Evolutionary conservation across 2,888 invertebrate species (phyloP).

Genomic region (Caenorhabditis virilis): DNA sequence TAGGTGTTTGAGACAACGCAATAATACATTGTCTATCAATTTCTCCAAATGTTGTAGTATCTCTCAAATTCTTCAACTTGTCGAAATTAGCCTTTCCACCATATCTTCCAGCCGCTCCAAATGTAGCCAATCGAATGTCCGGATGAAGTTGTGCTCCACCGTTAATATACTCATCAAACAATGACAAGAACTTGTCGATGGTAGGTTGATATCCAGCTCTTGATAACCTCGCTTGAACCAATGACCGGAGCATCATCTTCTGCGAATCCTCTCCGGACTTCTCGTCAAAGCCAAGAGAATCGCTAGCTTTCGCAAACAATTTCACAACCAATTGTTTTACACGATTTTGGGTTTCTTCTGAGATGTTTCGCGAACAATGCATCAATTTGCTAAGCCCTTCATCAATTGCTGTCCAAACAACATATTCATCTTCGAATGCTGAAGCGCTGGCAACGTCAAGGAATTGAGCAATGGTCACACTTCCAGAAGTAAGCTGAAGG

Average conservation of each 20-base stretch:
- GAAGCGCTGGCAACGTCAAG: slow-evolving; percentile 81
- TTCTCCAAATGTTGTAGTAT: slow-evolving; percentile 57
- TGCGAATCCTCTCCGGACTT: slow-evolving; percentile 53
- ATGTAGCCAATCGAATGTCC: slow-evolving; percentile 53
- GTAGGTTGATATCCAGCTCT: slow-evolving; percentile 58
- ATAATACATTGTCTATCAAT: slow-evolving; percentile 54
- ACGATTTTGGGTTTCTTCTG: slow-evolving; percentile 14
- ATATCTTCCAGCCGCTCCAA: slow-evolving; percentile 49
- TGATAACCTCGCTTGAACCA: slow-evolving; percentile 54
- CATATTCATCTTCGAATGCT: slow-evolving; percentile 86
- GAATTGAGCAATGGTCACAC: slow-evolving; percentile 80
- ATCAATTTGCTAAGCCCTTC: slow-evolving; percentile 21
- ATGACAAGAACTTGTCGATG: slow-evolving; percentile 44
- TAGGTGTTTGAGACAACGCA: slow-evolving; percentile 51
- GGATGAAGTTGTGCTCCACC: slow-evolving; percentile 52
- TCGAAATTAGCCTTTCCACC: slow-evolving; percentile 46
- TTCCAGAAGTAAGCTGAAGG: slow-evolving; percentile 76
- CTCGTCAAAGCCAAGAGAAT: slow-evolving; percentile 58
- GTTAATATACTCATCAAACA: slow-evolving; percentile 54
- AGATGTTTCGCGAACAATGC: slow-evolving; percentile 16
- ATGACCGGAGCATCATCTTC: slow-evolving; percentile 43
- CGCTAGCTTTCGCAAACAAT: slow-evolving; percentile 49
- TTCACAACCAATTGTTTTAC: slow-evolving; percentile 54
- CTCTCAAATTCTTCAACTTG: slow-evolving; percentile 49
- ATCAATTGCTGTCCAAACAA: slow-evolving; percentile 80